phyloP scores from a whole-genome alignment of 2,888 invertebrate species.

The Atethmia centrago region DNA sequence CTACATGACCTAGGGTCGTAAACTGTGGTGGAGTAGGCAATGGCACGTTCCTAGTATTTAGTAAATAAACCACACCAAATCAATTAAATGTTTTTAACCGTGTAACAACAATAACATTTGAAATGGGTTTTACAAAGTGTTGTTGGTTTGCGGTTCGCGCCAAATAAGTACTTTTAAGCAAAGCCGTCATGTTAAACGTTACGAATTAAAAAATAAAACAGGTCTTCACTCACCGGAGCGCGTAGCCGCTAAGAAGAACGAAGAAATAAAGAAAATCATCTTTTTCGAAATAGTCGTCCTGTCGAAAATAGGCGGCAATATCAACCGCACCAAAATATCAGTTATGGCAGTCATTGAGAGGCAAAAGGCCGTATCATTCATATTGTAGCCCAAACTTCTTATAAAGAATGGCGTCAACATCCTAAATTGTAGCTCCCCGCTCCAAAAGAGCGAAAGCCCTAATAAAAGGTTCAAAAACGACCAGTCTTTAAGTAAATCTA shows the following conservation, averaged over 20 bases:
- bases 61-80: conserved; percentile 4
- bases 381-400: conserved; percentile 91
- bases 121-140: background rate
- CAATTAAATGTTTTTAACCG: conserved; percentile 14
- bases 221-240: conserved; percentile 92
- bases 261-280: conserved; percentile 93
- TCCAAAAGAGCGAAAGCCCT: conserved; percentile 93
- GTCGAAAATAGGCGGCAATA: conserved; percentile 94
- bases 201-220: conserved; percentile 5
- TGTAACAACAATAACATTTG: conserved; percentile 1
- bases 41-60: conserved; percentile 15
- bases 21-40: conserved; percentile 18
- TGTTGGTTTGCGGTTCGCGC: background rate
- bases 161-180: background rate
- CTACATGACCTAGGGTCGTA: conserved; percentile 42
- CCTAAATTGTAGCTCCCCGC: conserved; percentile 94
- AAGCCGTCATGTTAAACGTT: background rate
- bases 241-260: conserved; percentile 93
- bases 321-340: conserved; percentile 93
- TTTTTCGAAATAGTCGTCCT: conserved; percentile 92
- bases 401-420: conserved; percentile 93
- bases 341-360: conserved; percentile 94
- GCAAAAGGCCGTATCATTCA: conserved; percentile 93
- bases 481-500: conserved; percentile 93
- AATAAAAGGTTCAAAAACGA: conserved; percentile 93